Percentiles rank a stretch among this genome's conserved stretches.
These are phyloP conservation scores for Ceratina australensis DNA, from an alignment of 1,140 invertebrate genomes.

Conservation along the genomic window DNA sequence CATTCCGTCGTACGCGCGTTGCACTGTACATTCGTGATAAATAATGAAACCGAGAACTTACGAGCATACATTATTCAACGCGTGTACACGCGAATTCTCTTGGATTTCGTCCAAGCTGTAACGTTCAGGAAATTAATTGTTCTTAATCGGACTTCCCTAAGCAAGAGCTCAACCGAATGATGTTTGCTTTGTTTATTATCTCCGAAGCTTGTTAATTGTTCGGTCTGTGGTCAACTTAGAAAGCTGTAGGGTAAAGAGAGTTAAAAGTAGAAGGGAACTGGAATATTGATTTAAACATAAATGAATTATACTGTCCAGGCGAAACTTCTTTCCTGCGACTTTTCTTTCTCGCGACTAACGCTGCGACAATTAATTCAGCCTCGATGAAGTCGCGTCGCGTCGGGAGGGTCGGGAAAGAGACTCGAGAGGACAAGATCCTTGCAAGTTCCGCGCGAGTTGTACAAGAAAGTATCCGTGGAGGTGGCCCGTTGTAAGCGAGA, in stretches of 20 bases:
- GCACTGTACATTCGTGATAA: not conserved
- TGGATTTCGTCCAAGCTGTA: conserved; percentile 9
- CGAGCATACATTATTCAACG: not conserved
- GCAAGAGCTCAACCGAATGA: not conserved
- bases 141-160: conserved; percentile 3
- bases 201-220: not conserved
- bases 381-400: conserved; percentile 18
- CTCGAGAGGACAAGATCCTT: conserved; percentile 23
- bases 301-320: not conserved
- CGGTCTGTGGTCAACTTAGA: too few relatives aligned
- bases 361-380: conserved; percentile 10
- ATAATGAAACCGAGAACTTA: not conserved
- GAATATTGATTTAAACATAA: too few relatives aligned
- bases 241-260: too few relatives aligned
- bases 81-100: not conserved
- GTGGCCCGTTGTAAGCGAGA: conserved; percentile 23
- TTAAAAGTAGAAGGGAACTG: too few relatives aligned
- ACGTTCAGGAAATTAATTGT: conserved; percentile 8
- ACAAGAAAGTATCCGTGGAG: conserved; percentile 4
- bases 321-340: not conserved
- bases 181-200: not conserved
- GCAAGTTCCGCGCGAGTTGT: conserved; percentile 33
- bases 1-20: not conserved
- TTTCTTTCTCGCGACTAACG: not conserved
- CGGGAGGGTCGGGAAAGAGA: not conserved